These are phyloP conservation scores for Drosophila paulistorum DNA, from an alignment of 1,140 invertebrate genomes.

Conservation along the genomic window DNA sequence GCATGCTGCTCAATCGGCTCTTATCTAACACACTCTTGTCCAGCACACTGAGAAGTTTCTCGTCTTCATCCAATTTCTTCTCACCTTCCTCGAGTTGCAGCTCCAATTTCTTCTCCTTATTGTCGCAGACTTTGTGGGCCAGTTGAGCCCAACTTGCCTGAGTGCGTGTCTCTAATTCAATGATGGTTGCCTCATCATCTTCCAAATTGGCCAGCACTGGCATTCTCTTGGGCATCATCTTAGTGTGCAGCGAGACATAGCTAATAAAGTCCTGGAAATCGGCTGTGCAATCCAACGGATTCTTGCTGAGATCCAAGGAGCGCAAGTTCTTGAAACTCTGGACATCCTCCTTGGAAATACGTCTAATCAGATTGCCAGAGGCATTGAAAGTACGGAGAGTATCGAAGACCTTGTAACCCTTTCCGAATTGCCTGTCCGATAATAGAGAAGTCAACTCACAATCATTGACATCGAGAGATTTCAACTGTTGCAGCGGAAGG, in stretches of 20 bases:
- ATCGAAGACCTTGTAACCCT: constrained; percentile 82
- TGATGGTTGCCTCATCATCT: constrained; percentile 49
- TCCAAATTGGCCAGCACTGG: constrained; percentile 83
- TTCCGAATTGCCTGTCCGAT: constrained; percentile 83
- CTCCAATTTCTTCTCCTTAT: constrained; percentile 70
- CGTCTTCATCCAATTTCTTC: constrained; percentile 83
- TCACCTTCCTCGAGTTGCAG: constrained; percentile 69
- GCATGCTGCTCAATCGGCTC: constrained; percentile 59
- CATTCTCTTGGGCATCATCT: constrained; percentile 83
- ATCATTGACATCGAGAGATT: constrained; percentile 87
- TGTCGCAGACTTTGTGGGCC: constrained; percentile 72
- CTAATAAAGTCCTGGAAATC: constrained; percentile 85
- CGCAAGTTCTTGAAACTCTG: constrained; percentile 85
- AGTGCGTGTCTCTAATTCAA: constrained; percentile 47
- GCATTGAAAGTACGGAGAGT: constrained; percentile 85
- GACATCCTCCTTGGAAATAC: constrained; percentile 85
- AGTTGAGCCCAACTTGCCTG: constrained; percentile 67
- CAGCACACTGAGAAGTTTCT: constrained; percentile 63
- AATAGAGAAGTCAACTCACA: constrained; percentile 87
- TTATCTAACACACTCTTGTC: constrained; percentile 75
- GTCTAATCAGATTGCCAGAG: constrained; percentile 85
- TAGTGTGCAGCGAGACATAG: constrained; percentile 84
- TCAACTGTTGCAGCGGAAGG: constrained; percentile 84
- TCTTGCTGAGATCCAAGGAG: constrained; percentile 86
- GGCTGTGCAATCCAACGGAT: constrained; percentile 86